Base-by-base conservation (phyloP, 1,140 invertebrate genomes). In the Lepidurus couesii region DNA sequence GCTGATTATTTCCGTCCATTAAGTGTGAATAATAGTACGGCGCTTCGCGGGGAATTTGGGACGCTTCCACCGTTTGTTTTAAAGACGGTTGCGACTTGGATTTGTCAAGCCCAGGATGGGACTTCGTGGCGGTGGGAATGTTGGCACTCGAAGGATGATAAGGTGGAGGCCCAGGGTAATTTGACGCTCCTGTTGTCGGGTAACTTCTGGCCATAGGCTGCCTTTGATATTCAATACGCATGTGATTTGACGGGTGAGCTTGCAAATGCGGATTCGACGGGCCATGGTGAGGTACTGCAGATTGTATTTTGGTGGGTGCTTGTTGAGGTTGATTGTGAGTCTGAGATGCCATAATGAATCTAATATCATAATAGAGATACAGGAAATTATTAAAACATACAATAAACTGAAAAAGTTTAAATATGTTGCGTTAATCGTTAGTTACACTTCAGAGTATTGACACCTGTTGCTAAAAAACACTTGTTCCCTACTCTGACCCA, bases 161-260 rank as follows among this genome's bases (percentile, higher is more conserved):
- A 65, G 53, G 53, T 21, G 53, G 53, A 13, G 53, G 53, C 6
- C 53, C 53, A 21, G 53, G 53, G 53, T 65, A 65, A 65, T 65
- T 65, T 21, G 53, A 65, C 53, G 53, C 53, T 65, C 8, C 53
- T 16, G n/a, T 65, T 13, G 53, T 65, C 21, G 53, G 21, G 21
- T 65, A 65, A 65, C 53, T 65, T 21, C 21, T 65, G 8, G 53
- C 53, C 53, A 16, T 65, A 21, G 53, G 53, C 53, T 65, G 53
- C 53, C 53, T 13, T 16, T 65, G 53, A 65, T 65, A 65, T n/a
- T 65, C 53, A 21, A 65, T 65, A 65, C 53, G 53, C 53, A 65
- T 65, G 13, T 65, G 53, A 65, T 65, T 65, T 13, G 53, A 16
- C 13, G 53, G 53, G 53, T 65, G 53, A 65, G 53, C 53, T 65